Conservation (phyloP, 2,888 invertebrate species). For the Metallyticus violacea region DNA sequence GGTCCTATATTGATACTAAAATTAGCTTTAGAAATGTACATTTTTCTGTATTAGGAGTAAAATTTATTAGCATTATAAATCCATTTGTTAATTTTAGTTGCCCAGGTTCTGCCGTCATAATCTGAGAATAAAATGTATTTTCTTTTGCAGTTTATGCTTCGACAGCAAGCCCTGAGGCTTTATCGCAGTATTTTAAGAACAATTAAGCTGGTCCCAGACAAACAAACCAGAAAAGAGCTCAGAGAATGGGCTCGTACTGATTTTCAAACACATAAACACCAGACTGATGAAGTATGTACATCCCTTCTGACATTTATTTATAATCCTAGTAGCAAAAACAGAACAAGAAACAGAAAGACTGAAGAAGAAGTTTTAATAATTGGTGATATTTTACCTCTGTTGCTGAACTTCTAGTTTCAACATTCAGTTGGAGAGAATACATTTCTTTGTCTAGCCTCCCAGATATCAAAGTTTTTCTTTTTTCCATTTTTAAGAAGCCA, state of each 20-base stretch:
- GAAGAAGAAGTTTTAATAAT: too few species aligned
- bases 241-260: constrained; percentile 71
- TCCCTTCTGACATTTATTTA: neutral
- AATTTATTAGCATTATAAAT: too few species aligned
- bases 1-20: too few species aligned
- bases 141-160: constrained; percentile 68
- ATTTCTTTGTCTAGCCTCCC: too few species aligned
- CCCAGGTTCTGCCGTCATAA: neutral
- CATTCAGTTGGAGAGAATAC: too few species aligned
- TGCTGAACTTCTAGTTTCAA: too few species aligned
- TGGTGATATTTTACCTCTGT: too few species aligned
- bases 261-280: constrained; percentile 67
- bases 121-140: neutral
- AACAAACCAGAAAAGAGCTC: constrained; percentile 60
- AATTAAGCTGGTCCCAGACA: constrained; percentile 63
- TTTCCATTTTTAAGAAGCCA: too few species aligned
- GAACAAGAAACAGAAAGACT: neutral
- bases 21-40: too few species aligned
- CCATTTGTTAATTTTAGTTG: too few species aligned
- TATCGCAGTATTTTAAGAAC: constrained; percentile 71
- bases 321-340: neutral
- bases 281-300: constrained; percentile 64
- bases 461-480: too few species aligned
- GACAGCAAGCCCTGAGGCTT: constrained; percentile 73
- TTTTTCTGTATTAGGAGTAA: too few species aligned